Conservation (phyloP, 2,113 vertebrate genomes). For the Protobothrops mucrosquamatus region DNA sequence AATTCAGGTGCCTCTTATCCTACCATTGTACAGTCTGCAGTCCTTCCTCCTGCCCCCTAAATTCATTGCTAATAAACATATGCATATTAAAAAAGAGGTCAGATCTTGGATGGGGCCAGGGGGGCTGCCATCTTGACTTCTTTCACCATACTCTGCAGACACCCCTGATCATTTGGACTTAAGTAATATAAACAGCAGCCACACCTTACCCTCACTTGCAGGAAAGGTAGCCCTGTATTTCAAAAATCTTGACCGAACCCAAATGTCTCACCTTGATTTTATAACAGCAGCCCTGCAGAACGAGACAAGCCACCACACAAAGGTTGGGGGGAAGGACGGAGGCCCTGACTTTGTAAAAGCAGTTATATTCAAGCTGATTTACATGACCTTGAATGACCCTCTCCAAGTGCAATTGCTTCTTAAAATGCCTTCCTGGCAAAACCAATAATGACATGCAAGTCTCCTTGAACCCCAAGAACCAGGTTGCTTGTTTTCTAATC, state of each 20-base stretch:
- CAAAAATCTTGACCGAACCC: slow-evolving; percentile 40
- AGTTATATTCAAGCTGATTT: background rate
- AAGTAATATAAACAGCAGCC: slow-evolving; percentile 33
- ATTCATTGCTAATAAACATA: too few relatives aligned
- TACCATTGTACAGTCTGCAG: too few relatives aligned
- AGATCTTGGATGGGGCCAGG: too few relatives aligned
- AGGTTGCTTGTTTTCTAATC: background rate
- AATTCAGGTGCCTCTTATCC: too few relatives aligned
- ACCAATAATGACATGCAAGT: background rate
- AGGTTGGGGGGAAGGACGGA: background rate
- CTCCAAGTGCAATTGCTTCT: background rate
- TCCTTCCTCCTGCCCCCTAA: too few relatives aligned
- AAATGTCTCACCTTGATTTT: slow-evolving; percentile 17
- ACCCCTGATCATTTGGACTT: slow-evolving; percentile 33
- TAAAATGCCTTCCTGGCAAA: background rate
- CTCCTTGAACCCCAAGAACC: background rate
- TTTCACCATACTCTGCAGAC: too few relatives aligned
- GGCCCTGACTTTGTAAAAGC: background rate
- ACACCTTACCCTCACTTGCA: slow-evolving; percentile 32
- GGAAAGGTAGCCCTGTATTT: slow-evolving; percentile 26
- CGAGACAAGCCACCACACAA: accelerated
- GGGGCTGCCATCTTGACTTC: too few relatives aligned
- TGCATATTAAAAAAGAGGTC: too few relatives aligned
- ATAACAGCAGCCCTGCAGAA: slow-evolving; percentile 25
- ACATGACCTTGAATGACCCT: background rate